Conservation (phyloP, 2,888 invertebrate species). For the Pediacus dermestoides region DNA sequence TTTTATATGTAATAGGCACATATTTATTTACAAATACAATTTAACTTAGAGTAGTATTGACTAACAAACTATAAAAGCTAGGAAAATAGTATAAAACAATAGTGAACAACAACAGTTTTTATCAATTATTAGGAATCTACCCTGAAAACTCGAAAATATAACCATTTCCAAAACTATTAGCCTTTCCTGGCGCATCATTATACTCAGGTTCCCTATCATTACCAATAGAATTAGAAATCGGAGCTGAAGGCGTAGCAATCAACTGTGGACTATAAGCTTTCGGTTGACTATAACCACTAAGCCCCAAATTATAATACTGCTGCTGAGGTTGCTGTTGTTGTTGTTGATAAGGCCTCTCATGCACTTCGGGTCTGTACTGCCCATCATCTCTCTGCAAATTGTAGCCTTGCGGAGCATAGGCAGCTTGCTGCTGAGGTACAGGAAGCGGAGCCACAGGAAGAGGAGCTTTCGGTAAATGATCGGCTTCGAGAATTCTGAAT, state of each 20-base stretch:
- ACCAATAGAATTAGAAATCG: constrained; percentile 25
- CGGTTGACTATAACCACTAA: too few relatives aligned
- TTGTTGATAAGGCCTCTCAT: constrained; percentile 26
- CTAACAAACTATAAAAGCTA: too few relatives aligned
- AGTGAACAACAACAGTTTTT: too few relatives aligned
- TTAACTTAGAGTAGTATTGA: too few relatives aligned
- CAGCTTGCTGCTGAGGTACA: constrained; percentile 23
- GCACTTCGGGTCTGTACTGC: constrained; percentile 38
- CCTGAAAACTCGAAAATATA: constrained; percentile 62
- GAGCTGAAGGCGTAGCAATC: constrained; percentile 19
- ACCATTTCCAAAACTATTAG: constrained; percentile 60
- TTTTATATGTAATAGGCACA: too few relatives aligned
- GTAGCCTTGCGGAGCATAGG: constrained; percentile 25
- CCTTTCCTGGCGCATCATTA: constrained; percentile 49
- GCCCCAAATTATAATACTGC: constrained; percentile 12
- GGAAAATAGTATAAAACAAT: too few relatives aligned
- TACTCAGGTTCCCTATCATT: constrained; percentile 41
- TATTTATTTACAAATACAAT: too few relatives aligned
- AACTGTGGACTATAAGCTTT: constrained; percentile 16
- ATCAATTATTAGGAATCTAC: too few relatives aligned
- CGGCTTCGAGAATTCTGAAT: constrained; percentile 52
- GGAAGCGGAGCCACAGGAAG: constrained; percentile 36
- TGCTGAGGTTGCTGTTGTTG: constrained; percentile 10
- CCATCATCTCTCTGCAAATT: constrained; percentile 35
- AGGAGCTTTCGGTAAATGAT: constrained; percentile 48